phyloP scores from a whole-genome alignment of 1,140 invertebrate species.

The Phortica variegata region DNA sequence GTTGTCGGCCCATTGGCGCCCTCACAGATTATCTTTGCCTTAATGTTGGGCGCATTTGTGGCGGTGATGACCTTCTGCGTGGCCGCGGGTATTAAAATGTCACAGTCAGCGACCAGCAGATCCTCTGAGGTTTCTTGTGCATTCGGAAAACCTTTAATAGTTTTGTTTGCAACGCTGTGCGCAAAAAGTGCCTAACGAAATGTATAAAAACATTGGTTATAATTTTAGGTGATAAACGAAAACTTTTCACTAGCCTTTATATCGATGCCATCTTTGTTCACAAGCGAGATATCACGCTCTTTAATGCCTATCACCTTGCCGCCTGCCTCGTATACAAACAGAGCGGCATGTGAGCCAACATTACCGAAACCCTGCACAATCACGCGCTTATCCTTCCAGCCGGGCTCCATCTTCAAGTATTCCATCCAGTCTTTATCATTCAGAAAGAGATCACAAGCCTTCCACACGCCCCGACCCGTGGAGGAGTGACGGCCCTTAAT shows the following conservation, averaged over 20 bases:
- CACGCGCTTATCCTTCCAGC: slow-evolving; percentile 76
- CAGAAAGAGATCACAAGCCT: slow-evolving; percentile 79
- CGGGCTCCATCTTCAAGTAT: slow-evolving; percentile 69
- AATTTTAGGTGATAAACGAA: too few species aligned
- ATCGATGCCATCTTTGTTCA: slow-evolving; percentile 78
- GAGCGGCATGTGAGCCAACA: slow-evolving; percentile 77
- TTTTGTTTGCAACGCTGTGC: slow-evolving; percentile 59
- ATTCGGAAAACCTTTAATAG: slow-evolving; percentile 74
- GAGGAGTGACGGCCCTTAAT: slow-evolving; percentile 86
- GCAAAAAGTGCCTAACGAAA: slow-evolving; percentile 35
- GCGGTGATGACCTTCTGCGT: slow-evolving; percentile 78
- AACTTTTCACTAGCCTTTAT: too few species aligned
- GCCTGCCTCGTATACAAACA: slow-evolving; percentile 75
- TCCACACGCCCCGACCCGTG: slow-evolving; percentile 83
- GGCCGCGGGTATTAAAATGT: slow-evolving; percentile 87
- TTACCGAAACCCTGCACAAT: slow-evolving; percentile 90
- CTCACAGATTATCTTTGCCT: slow-evolving; percentile 75
- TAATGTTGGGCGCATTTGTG: slow-evolving; percentile 73
- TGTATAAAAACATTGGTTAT: too few species aligned
- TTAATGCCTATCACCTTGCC: slow-evolving; percentile 80
- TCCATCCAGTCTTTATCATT: slow-evolving; percentile 79
- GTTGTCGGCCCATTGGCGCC: slow-evolving; percentile 89
- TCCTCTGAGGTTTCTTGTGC: slow-evolving; percentile 64
- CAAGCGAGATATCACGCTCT: slow-evolving; percentile 72
- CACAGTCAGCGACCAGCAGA: slow-evolving; percentile 75